Percentiles rank a stretch among this genome's conserved stretches.
phyloP scores from a whole-genome alignment of 2,797 vertebrate species.

The Dermochelys coriacea region DNA sequence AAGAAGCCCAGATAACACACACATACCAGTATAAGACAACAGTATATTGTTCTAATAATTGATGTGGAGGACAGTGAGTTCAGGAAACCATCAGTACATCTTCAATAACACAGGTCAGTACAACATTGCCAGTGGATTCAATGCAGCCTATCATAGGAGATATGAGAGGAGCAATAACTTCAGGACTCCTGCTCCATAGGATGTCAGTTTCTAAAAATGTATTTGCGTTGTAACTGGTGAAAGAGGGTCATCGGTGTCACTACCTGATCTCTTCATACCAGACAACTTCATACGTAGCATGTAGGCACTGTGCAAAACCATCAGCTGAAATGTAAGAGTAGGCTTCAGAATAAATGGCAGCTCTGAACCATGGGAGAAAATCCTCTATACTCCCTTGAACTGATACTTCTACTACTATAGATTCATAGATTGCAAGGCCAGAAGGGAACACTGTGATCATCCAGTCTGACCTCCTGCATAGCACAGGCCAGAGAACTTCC shows the following conservation, averaged over 20 bases:
- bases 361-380: not conserved
- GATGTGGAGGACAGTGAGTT: not conserved
- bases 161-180: not conserved
- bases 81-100: not conserved
- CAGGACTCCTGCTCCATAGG: rapidly evolving
- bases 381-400: not conserved
- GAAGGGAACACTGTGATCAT: too few relatives aligned
- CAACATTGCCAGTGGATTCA: not conserved
- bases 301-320: not conserved
- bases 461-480: too few relatives aligned
- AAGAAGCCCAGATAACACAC: rapidly evolving
- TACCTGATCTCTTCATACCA: not conserved
- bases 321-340: not conserved
- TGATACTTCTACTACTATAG: not conserved
- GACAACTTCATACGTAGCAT: rapidly evolving
- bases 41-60: not conserved
- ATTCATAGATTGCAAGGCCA: too few relatives aligned
- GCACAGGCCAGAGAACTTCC: too few relatives aligned
- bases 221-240: rapidly evolving
- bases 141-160: rapidly evolving
- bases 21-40: not conserved
- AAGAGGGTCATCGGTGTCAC: not conserved
- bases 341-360: not conserved
- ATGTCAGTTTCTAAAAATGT: not conserved
- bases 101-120: not conserved